Evolutionary conservation across 2,888 invertebrate species (phyloP).

Genomic region (Drosophila putrida): DNA sequence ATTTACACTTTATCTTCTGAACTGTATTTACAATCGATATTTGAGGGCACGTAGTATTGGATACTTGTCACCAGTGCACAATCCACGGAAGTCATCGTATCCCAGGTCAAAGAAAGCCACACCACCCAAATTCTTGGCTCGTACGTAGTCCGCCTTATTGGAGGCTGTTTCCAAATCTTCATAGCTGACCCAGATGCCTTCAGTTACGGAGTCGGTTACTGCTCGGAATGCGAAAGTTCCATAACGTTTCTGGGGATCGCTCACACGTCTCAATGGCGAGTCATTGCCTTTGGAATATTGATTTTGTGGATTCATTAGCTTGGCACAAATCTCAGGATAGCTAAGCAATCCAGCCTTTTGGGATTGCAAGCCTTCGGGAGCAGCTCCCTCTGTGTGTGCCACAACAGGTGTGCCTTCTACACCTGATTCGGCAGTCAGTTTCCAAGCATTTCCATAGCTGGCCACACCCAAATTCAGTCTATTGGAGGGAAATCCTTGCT

Average conservation of each 20-base stretch:
- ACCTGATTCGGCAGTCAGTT: constrained; percentile 90
- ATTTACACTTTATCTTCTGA: too few species aligned
- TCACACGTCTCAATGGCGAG: constrained; percentile 89
- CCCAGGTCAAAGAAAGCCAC: constrained; percentile 91
- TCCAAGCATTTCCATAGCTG: constrained; percentile 92
- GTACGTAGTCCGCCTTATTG: constrained; percentile 90
- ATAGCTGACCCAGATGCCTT: constrained; percentile 93
- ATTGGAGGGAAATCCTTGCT: constrained; percentile 87
- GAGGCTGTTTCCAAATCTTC: constrained; percentile 93
- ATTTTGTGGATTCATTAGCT: constrained; percentile 89
- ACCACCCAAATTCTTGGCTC: constrained; percentile 91
- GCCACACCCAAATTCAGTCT: constrained; percentile 91
- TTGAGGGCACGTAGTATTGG: constrained; percentile 92
- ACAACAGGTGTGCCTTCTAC: constrained; percentile 92
- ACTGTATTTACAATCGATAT: constrained; percentile 86
- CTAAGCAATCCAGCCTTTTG: constrained; percentile 90
- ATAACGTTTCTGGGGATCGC: constrained; percentile 91
- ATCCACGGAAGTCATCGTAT: constrained; percentile 93
- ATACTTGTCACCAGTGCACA: constrained; percentile 92
- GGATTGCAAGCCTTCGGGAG: constrained; percentile 90
- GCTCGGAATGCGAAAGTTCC: constrained; percentile 92
- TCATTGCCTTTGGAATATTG: constrained; percentile 88
- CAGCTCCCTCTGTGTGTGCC: constrained; percentile 89
- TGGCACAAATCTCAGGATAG: constrained; percentile 92
- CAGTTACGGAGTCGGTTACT: constrained; percentile 88